Base-by-base conservation (phyloP, 1,140 invertebrate genomes). In the Drosophila obscura region DNA sequence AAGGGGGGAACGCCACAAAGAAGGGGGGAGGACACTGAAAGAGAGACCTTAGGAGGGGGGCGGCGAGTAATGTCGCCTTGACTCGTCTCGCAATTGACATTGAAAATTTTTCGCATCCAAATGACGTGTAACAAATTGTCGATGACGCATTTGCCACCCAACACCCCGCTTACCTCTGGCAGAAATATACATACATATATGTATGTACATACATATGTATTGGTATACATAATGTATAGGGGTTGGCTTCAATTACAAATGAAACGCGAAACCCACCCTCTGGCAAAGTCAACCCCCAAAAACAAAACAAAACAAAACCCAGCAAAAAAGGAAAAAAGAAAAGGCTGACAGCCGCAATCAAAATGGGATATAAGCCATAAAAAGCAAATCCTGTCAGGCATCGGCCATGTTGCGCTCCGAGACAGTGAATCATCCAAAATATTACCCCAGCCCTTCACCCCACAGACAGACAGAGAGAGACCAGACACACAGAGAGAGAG, bases 71-170 rank as follows among this genome's bases (percentile, higher is more conserved):
- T 76, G 76, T 72, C 52, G 48, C 57, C 16, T 39, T 39, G 35
- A 11, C 45, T 49, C 53, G 64, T 58, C 57, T 61, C 71, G 60
- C 69, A 64, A 50, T 73, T 87, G 83, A 87, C 83, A 87, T 87
- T 87, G 83, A 87, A 88, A 87, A 83, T 78, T 81, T 82, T 69
- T 39, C 74, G 82, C 82, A 81, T 63, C 82, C 73, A 79, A 87
- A 87, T 87, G 76, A 87, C 68, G 69, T 77, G 81, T 74, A 61
- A 68, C 73, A 84, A 84, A 84, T 85, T 52, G 77, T 73, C 53
- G 79, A 87, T 87, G 83, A 87, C 83, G 83, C 83, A 87, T 87
- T 61, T 81, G 13, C 35, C 35, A 39, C 11, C 74, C 35, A 16
- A 9, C 43, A 28, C 24, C 41, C 24, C 51, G n/a, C n/a, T n/a